Evolutionary conservation across 2,888 invertebrate genomes (phyloP), one percentile per base, ranked within the genome.

Genomic region (Bombylius discolor): DNA sequence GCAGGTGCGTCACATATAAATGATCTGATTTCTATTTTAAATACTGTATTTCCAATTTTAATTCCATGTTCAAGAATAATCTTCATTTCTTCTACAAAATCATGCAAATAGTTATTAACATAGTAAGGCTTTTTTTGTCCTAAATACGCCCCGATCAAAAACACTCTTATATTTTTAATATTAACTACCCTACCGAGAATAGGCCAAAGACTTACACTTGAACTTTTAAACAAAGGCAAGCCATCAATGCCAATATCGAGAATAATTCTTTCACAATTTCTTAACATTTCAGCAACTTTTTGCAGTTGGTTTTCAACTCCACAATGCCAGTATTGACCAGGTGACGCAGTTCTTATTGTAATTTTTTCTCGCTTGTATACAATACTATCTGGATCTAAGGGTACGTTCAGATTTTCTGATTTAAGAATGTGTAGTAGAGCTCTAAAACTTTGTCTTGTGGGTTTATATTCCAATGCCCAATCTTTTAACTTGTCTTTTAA

Each of bases 1-100:
- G 56, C 56, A 7, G 53, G 56, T 39, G 56, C 44, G 47, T 56
- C 53, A 32, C 57, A 57, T 5, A 49, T 32, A 49, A 53, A 57
- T 9, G 57, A 31, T 50, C 57, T 14, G 2, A 55, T 55, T 51
- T 46, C 44, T 36, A 55, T 5, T 42, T 51, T 44, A 13, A 51
- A 9, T 9, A 11, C 23, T 31, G 51, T 55, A n/a, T 51, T 39
- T 45, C 11, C 8, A 11, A 55, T 42, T 14, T 8, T 23, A n/a
- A 55, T 12, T 8, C 55, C 55, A 55, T 42, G n/a, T 23, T 32
- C 14, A 12, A 12, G 14, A 6, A 57, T n/a, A 36, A 32, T 32
- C 53, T 57, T 47, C 4, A 57, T 36, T 47, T 59, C 51, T 31
- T 39, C 39, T 8, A 50, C 33, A 47, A 59, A 56, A 23, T 56